Conservation (phyloP, 2,888 invertebrate genomes). For the Petrolisthes cinctipes region DNA sequence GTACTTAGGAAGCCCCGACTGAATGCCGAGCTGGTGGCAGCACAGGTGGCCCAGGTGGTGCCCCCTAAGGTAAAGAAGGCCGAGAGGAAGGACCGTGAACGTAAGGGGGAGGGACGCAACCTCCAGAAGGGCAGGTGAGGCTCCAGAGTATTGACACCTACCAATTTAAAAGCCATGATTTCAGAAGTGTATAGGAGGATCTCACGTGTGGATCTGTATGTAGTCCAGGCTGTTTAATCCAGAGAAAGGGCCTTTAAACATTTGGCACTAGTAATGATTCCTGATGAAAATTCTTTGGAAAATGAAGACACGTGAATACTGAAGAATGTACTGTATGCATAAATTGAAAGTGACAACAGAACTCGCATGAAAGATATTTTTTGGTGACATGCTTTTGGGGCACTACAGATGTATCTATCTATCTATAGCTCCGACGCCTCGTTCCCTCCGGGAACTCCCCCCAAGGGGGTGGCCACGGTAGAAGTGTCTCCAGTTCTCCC, state of each 20-base stretch:
- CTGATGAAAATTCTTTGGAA: too few relatives aligned
- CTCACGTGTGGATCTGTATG: background rate
- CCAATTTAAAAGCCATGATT: background rate
- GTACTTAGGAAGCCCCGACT: slow-evolving; percentile 87
- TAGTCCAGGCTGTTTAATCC: background rate
- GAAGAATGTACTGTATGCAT: too few relatives aligned
- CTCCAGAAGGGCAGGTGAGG: slow-evolving; percentile 61
- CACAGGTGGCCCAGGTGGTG: slow-evolving; percentile 86
- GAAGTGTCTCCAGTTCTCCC: too few relatives aligned
- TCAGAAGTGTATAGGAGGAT: background rate
- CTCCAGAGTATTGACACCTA: background rate
- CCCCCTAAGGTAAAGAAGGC: slow-evolving; percentile 68
- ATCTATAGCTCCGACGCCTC: too few relatives aligned
- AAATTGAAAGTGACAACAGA: too few relatives aligned
- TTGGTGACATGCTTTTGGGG: too few relatives aligned
- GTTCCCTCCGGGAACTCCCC: too few relatives aligned
- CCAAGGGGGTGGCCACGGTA: too few relatives aligned
- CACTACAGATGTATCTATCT: too few relatives aligned
- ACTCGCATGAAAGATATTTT: too few relatives aligned
- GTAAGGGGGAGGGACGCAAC: slow-evolving; percentile 65
- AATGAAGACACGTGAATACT: too few relatives aligned
- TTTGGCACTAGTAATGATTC: background rate
- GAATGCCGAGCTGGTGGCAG: slow-evolving; percentile 96
- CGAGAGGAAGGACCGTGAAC: slow-evolving; percentile 71
- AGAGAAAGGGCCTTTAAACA: background rate